phyloP scores from a whole-genome alignment of 2,797 vertebrate species.

The Notolabrus celidotus region DNA sequence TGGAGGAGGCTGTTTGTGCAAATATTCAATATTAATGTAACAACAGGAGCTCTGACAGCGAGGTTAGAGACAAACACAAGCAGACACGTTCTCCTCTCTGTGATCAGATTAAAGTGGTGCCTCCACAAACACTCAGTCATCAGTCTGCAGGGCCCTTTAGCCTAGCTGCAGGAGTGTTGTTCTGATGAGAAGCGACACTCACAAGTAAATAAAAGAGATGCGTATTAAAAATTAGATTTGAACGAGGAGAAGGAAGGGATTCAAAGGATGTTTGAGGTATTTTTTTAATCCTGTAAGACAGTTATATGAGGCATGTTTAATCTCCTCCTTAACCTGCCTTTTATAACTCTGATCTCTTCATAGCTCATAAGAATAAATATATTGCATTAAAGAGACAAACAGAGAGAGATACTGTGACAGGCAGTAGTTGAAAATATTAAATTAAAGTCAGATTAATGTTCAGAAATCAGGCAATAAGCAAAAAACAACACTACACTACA shows the following conservation, averaged over 20 bases:
- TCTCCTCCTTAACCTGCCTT: not conserved
- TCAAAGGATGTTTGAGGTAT: too few relatives aligned
- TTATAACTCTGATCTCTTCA: not conserved
- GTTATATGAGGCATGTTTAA: too few relatives aligned
- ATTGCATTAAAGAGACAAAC: not conserved
- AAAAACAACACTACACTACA: not conserved
- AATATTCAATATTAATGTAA: slow-evolving; percentile 14
- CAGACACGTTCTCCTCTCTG: not conserved
- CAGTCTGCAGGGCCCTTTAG: not conserved
- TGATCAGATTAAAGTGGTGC: not conserved
- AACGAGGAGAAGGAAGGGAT: not conserved
- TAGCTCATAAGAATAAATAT: not conserved
- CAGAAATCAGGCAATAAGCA: not conserved
- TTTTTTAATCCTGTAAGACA: not conserved
- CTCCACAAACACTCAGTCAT: slow-evolving; percentile 13
- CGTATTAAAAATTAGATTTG: not conserved
- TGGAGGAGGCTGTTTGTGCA: slow-evolving; percentile 5
- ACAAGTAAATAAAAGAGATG: slow-evolving; percentile 1
- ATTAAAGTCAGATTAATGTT: too few relatives aligned
- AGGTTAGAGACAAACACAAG: not conserved
- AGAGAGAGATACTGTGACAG: too few relatives aligned
- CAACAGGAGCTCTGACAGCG: slow-evolving; percentile 14
- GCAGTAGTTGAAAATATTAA: too few relatives aligned
- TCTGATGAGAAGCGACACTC: slow-evolving; percentile 9
- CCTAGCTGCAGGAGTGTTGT: slow-evolving; percentile 9